Percentiles rank a stretch among this genome's conserved stretches.
Conservation (phyloP, 2,113 vertebrate genomes). For the Ciconia boyciana region DNA sequence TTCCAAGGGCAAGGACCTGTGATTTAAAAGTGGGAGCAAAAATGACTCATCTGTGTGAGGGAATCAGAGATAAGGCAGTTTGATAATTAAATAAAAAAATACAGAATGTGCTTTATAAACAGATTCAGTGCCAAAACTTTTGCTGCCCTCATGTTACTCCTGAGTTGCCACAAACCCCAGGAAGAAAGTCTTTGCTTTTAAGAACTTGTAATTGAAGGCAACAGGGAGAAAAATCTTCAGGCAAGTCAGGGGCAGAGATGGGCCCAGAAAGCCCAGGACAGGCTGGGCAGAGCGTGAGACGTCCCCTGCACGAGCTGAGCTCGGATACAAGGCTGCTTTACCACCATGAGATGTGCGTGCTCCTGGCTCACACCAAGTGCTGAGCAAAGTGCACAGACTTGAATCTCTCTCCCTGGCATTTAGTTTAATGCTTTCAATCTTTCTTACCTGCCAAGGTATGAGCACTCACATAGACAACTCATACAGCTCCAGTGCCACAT, state of each 20-base stretch:
- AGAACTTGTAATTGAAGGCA: background rate
- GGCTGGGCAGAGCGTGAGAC: background rate
- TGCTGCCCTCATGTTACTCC: background rate
- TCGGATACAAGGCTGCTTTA: background rate
- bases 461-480: background rate
- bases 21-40: background rate
- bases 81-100: background rate
- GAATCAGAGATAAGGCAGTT: background rate
- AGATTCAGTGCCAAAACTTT: background rate
- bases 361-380: background rate
- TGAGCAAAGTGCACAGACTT: background rate
- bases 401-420: background rate
- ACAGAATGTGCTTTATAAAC: background rate
- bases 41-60: background rate
- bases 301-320: background rate
- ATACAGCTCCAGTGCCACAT: rapidly evolving
- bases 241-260: background rate
- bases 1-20: background rate
- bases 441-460: background rate
- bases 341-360: rapidly evolving
- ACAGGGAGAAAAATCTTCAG: background rate
- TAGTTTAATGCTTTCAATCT: background rate
- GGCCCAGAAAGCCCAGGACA: background rate
- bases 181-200: background rate
- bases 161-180: background rate